A percentile compares a stretch with the other conserved stretches of the same genome.
These are phyloP conservation scores for Embiotoca jacksoni DNA, from an alignment of 2,113 vertebrate species.

Conservation along the genomic window DNA sequence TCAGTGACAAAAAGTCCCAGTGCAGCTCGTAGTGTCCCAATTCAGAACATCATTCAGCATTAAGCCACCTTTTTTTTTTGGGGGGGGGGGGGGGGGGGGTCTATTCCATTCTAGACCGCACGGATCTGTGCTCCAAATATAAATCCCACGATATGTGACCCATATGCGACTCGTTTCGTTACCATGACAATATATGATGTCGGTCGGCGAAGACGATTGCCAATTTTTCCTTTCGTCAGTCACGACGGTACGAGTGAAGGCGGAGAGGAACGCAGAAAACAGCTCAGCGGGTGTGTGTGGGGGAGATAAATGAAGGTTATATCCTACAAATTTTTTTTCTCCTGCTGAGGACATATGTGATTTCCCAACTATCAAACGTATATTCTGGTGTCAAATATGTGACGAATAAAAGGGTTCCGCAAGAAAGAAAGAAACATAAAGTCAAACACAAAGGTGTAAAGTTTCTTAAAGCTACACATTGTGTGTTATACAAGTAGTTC, in stretches of 20 bases:
- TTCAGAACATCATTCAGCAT: neutral
- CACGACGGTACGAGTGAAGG: neutral
- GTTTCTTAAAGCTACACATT: too few relatives aligned
- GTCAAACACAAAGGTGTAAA: too few relatives aligned
- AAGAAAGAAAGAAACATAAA: too few relatives aligned
- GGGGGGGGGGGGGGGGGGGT: too few relatives aligned
- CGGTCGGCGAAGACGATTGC: neutral
- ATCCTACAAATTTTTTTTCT: too few relatives aligned
- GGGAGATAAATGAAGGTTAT: neutral
- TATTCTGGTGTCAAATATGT: too few relatives aligned
- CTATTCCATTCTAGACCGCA: neutral
- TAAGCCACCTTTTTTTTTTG: neutral
- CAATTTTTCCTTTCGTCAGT: neutral
- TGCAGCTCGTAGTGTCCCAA: neutral
- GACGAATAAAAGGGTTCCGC: too few relatives aligned
- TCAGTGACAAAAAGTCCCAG: too few relatives aligned
- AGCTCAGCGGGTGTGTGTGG: neutral
- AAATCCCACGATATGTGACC: conserved; percentile 30
- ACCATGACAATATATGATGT: conserved; percentile 40
- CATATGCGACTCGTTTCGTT: conserved; percentile 39
- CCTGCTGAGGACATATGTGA: too few relatives aligned
- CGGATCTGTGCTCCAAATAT: neutral
- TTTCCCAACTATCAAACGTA: too few relatives aligned
- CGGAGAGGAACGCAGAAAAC: neutral
- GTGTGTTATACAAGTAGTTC: too few relatives aligned